These are phyloP conservation scores for Heterotilapia buettikoferi DNA, from an alignment of 2,113 vertebrate species.

Conservation along the genomic window DNA sequence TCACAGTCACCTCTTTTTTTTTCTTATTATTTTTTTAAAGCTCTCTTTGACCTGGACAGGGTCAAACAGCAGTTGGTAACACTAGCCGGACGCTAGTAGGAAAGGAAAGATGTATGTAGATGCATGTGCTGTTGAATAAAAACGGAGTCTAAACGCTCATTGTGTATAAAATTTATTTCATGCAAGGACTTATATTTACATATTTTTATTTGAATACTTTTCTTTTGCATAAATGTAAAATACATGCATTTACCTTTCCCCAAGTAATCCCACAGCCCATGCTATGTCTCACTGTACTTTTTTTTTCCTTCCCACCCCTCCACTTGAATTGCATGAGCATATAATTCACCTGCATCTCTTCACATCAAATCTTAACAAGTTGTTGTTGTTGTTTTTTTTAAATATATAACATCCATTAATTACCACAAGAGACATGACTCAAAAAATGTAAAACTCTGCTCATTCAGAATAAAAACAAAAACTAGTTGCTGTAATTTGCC, in stretches of 20 bases:
- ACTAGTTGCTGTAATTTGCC: slow-evolving; percentile 41
- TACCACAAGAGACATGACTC: slow-evolving; percentile 67
- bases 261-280: slow-evolving; percentile 76
- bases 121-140: slow-evolving; percentile 71
- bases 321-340: slow-evolving; percentile 76
- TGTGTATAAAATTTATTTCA: slow-evolving; percentile 99
- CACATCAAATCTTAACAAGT: slow-evolving; percentile 63
- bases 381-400: neutral
- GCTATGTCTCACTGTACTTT: slow-evolving; percentile 67
- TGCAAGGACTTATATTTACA: slow-evolving; percentile 86
- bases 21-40: neutral
- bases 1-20: slow-evolving; percentile 30
- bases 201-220: slow-evolving; percentile 72
- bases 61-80: slow-evolving; percentile 29
- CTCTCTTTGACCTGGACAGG: slow-evolving; percentile 29
- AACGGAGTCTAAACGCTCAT: slow-evolving; percentile 73
- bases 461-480: slow-evolving; percentile 53
- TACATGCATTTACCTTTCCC: slow-evolving; percentile 95
- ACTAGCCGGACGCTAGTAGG: slow-evolving; percentile 27
- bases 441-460: slow-evolving; percentile 58
- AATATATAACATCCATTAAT: slow-evolving; percentile 56
- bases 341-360: slow-evolving; percentile 59
- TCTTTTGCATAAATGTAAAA: slow-evolving; percentile 92
- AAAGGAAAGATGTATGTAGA: slow-evolving; percentile 52
- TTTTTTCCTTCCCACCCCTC: slow-evolving; percentile 46